These are phyloP conservation scores for Hetaerina americana DNA, from an alignment of 1,140 invertebrate species.

Conservation along the genomic window DNA sequence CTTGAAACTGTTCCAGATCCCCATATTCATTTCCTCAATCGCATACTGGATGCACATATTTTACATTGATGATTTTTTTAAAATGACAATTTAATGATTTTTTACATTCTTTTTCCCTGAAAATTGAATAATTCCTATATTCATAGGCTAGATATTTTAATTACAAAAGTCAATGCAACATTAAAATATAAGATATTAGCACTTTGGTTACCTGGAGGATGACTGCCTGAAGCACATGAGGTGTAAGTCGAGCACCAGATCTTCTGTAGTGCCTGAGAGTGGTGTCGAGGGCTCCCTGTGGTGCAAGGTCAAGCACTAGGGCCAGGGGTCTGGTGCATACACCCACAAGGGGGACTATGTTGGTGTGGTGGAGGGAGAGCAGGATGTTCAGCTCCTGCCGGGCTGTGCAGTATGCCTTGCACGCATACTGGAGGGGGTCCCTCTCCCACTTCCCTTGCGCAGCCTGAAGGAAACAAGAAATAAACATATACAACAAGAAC, in stretches of 20 bases:
- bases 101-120: too few species aligned
- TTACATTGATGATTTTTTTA: neutral
- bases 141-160: too few species aligned
- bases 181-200: too few species aligned
- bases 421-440: conserved; percentile 79
- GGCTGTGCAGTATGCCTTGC: conserved; percentile 88
- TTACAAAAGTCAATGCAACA: too few species aligned
- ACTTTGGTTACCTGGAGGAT: conserved; percentile 68
- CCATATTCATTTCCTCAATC: too few species aligned
- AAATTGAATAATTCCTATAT: conserved; percentile 25
- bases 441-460: conserved; percentile 80
- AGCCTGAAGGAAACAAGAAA: conserved; percentile 33
- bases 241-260: conserved; percentile 65
- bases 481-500: neutral
- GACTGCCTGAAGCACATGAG: conserved; percentile 69
- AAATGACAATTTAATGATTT: conserved; percentile 3
- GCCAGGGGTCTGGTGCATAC: conserved; percentile 80
- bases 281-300: conserved; percentile 74
- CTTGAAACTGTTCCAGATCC: too few species aligned
- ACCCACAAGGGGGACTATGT: conserved; percentile 86
- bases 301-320: conserved; percentile 80
- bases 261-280: conserved; percentile 69
- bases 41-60: too few species aligned
- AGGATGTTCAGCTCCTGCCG: conserved; percentile 89
- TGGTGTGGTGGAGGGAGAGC: conserved; percentile 66